Percentiles rank a stretch among this genome's conserved stretches.
These are phyloP conservation scores for Lates calcarifer DNA, from an alignment of 2,113 vertebrate genomes.

Conservation along the genomic window DNA sequence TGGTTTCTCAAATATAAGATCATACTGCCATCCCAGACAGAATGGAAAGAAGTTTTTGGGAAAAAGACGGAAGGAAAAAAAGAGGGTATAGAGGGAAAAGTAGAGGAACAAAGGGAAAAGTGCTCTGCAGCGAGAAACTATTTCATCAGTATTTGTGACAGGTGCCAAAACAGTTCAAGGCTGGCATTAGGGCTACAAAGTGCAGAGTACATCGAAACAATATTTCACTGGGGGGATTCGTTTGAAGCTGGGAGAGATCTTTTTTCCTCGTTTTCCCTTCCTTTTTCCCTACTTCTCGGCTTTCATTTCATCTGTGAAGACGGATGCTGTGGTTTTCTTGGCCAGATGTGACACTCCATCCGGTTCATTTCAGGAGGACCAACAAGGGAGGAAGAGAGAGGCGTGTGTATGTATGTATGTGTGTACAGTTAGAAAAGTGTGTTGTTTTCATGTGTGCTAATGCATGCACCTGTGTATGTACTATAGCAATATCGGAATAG, in stretches of 20 bases:
- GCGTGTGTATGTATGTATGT: constrained; percentile 6
- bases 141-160: constrained; percentile 72
- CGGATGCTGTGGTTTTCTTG: constrained; percentile 59
- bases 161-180: constrained; percentile 77
- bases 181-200: constrained; percentile 63
- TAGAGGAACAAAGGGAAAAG: constrained; percentile 35
- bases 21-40: neutral
- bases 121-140: constrained; percentile 53
- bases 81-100: constrained; percentile 14
- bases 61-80: constrained; percentile 31
- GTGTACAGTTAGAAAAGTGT: neutral
- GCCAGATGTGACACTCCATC: constrained; percentile 63
- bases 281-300: constrained; percentile 41
- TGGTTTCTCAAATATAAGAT: constrained; percentile 6
- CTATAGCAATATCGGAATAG: neutral
- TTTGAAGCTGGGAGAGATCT: constrained; percentile 61
- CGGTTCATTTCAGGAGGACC: constrained; percentile 38
- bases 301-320: constrained; percentile 62
- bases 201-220: constrained; percentile 68
- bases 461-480: neutral
- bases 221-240: constrained; percentile 68
- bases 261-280: constrained; percentile 9
- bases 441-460: neutral
- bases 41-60: constrained; percentile 3
- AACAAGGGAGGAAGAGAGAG: constrained; percentile 9